Evolutionary conservation across 2,888 invertebrate species (phyloP).

Genomic region (Trichogramma evanescens): DNA sequence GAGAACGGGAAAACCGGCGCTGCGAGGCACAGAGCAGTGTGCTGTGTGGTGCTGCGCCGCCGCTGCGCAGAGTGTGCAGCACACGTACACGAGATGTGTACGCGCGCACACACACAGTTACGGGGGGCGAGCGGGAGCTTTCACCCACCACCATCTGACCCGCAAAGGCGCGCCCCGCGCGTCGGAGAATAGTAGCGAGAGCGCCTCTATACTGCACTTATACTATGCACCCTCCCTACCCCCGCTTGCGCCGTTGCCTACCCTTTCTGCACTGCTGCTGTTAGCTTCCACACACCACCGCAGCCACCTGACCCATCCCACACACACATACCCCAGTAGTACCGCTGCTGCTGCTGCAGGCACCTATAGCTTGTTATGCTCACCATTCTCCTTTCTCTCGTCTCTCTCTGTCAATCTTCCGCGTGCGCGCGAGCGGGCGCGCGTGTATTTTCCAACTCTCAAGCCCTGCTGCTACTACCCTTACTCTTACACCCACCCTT

Average conservation of each 20-base stretch:
- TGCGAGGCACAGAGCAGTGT: neutral
- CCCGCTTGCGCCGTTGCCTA: slow-evolving; percentile 24
- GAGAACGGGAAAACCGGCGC: neutral
- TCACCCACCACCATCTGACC: slow-evolving; percentile 43
- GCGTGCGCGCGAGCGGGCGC: too few species aligned
- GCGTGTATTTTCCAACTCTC: too few species aligned
- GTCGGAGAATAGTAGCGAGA: slow-evolving; percentile 26
- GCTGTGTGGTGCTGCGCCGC: slow-evolving; percentile 29
- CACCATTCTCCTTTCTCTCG: too few species aligned
- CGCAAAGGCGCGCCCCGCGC: slow-evolving; percentile 45
- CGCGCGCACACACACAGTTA: slow-evolving; percentile 40
- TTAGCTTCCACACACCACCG: too few species aligned
- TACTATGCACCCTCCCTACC: slow-evolving; percentile 26
- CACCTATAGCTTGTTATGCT: too few species aligned
- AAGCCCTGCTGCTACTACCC: too few species aligned
- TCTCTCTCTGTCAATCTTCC: too few species aligned
- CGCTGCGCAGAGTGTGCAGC: slow-evolving; percentile 42
- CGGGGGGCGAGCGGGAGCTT: too few species aligned
- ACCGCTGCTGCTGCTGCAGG: too few species aligned
- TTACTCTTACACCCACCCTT: too few species aligned
- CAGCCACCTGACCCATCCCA: too few species aligned
- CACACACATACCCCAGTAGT: too few species aligned
- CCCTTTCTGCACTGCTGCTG: neutral
- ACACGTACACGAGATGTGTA: slow-evolving; percentile 42
- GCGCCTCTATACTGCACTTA: slow-evolving; percentile 8